Conservation (phyloP, 35 echinoderm and acorn worm species). For the Heliocidaris erythrogramma region DNA sequence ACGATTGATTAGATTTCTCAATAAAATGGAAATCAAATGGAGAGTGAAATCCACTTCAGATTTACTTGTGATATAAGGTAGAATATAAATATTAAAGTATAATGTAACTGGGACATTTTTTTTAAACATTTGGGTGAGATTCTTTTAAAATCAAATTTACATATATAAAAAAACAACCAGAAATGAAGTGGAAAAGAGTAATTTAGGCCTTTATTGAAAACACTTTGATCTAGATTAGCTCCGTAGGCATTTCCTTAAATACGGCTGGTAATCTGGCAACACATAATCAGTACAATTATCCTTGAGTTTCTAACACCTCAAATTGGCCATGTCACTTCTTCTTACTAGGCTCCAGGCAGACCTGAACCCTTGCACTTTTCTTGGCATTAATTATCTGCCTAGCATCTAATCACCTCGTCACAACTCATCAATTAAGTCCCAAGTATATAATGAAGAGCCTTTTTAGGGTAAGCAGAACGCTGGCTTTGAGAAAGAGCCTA, state of each 20-base stretch:
- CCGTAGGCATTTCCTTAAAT: constrained; percentile 14
- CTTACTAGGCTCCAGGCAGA: background rate
- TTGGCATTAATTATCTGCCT: constrained; percentile 21
- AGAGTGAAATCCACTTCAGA: too few species aligned
- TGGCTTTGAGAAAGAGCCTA: background rate
- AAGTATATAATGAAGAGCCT: background rate
- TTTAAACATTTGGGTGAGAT: too few species aligned
- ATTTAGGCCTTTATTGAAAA: background rate
- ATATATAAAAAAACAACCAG: background rate
- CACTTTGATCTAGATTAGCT: background rate
- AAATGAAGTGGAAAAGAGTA: constrained; percentile 7
- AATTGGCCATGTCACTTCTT: background rate
- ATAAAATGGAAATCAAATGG: too few species aligned
- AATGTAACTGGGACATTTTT: too few species aligned
- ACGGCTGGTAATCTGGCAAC: background rate
- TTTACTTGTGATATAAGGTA: too few species aligned
- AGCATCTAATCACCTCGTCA: constrained; percentile 21
- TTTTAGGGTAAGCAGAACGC: background rate
- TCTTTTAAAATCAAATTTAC: background rate
- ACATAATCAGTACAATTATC: background rate
- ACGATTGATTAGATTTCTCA: too few species aligned
- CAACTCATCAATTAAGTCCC: background rate
- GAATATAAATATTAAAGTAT: too few species aligned
- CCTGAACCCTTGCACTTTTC: constrained; percentile 29
- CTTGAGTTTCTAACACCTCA: constrained; percentile 11